Percentiles rank a stretch among this genome's conserved stretches.
Evolutionary conservation across 2,888 invertebrate genomes (phyloP).

Genomic region (Dryadula phaetusa): DNA sequence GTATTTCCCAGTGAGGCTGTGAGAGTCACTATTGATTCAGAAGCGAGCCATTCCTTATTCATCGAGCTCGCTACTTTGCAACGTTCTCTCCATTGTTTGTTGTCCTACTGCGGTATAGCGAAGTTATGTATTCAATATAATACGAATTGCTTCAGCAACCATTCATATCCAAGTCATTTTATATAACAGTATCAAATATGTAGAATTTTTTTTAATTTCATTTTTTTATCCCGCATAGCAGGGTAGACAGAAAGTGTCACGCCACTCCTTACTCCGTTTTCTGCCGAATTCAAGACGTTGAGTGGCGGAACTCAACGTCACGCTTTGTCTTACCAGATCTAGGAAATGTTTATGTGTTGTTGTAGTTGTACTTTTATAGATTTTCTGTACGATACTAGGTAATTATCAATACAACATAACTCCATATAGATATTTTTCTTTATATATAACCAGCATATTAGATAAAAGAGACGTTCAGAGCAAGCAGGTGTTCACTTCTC

Average conservation of each 20-base stretch:
- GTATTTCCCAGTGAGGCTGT: background rate
- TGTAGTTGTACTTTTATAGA: no score
- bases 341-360: no score
- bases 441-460: background rate
- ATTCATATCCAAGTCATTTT: background rate
- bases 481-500: constrained; percentile 7
- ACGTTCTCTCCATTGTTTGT: constrained; percentile 12
- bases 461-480: background rate
- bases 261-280: no score
- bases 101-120: background rate
- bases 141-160: background rate
- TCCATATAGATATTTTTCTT: no score
- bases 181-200: background rate
- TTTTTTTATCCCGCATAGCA: no score
- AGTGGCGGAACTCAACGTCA: no score
- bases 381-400: no score
- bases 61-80: constrained; percentile 16
- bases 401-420: no score
- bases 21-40: constrained; percentile 15
- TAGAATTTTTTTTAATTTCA: no score
- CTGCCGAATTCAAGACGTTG: no score
- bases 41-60: constrained; percentile 18
- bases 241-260: no score
- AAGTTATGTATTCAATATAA: background rate
- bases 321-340: no score